Evolutionary conservation across 2,888 invertebrate species (phyloP), one percentile per base, ranked within the genome.

Genomic region (Priocnemis perturbator): DNA sequence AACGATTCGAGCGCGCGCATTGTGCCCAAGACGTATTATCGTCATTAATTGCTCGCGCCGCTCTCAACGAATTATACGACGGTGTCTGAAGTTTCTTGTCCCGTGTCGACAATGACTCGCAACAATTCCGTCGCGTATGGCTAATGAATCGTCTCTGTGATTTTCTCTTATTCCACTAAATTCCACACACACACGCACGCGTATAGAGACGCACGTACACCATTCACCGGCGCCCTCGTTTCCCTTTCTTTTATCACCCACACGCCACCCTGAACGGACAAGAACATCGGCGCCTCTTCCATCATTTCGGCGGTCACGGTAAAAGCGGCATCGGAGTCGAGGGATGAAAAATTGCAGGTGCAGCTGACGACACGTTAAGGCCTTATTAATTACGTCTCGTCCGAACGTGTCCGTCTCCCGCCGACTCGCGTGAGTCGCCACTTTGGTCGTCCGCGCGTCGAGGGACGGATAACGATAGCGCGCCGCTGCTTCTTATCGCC

Each of bases 331-430:
- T 69, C 64, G 62, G 60, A 26, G 50, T 45, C 60, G 59, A 66
- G 47, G 57, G 58, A 74, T 80, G 83, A 83, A 81, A 81, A 83
- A 82, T 82, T 81, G 66, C 79, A 76, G 79, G 79, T 69, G 79
- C 82, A 82, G 76, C 82, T 82, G 81, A 76, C 80, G 77, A 81
- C 79, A 69, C 79, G 74, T 79, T 77, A 77, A 78, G 75, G 74
- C 78, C 78, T 82, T 82, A 81, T 82, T 82, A 82, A 82, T 82
- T 81, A 82, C 76, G 71, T 69, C 64, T 71, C 64, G 66, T 68
- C 61, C 62, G 61, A 71, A 61, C 57, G 60, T 57, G 64, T 60
- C 57, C 65, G 55, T 64, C 60, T 56, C 30, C 11, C 37, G 37
- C 11, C 37, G 7, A 37, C 11, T 37, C 37, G 37, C 37, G 37